Evolutionary conservation across 1,140 invertebrate genomes (phyloP), one percentile per base, ranked within the genome.

Genomic region (Bombus soroeensis): DNA sequence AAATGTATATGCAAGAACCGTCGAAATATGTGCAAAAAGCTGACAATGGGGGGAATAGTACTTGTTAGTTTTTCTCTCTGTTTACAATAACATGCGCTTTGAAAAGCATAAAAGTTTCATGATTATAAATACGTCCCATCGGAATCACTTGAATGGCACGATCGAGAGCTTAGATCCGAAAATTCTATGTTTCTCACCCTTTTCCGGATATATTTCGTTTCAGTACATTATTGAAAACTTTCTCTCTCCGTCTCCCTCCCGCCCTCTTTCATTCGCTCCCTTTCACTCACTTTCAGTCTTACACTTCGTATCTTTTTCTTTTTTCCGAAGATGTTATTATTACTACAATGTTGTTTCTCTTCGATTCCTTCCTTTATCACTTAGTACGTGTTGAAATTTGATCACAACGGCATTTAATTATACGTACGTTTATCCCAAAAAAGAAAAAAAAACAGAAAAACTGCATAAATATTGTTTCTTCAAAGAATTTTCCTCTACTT

Each of bases 11-110:
- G 81, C 86, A 91, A 89, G 87, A 91, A 88, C 74, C 82, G 72
- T 89, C 83, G 91, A 91, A 91, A 91, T 86, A 85, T 91, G 90
- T 91, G 90, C 90, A 91, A 85, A 87, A 80, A 90, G 88, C 88
- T 91, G 88, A 89, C 81, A 91, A 90, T 86, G 78, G 81, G 83
- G 81, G 76, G 76, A 70, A 84, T 80, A 85, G 87, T 90, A 90
- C 81, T 80, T 82, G 70, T 88, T 91, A 91, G 79, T 84, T 91
- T 79, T 37, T 79, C 25, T 47, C 62, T 79, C 41, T n/a, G 74
- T 83, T 91, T 90, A 91, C 81, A 77, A 86, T 90, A 91, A 90
- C 81, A 79, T 86, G 87, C 87, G 78, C 84, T 88, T 91, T 88
- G 43, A 82, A 88, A 91, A 91, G 89, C 89, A 90, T 90, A 91